Evolutionary conservation across 1,140 invertebrate species (phyloP), one percentile per base, ranked within the genome.

Genomic region (Potamilus streckersoni): DNA sequence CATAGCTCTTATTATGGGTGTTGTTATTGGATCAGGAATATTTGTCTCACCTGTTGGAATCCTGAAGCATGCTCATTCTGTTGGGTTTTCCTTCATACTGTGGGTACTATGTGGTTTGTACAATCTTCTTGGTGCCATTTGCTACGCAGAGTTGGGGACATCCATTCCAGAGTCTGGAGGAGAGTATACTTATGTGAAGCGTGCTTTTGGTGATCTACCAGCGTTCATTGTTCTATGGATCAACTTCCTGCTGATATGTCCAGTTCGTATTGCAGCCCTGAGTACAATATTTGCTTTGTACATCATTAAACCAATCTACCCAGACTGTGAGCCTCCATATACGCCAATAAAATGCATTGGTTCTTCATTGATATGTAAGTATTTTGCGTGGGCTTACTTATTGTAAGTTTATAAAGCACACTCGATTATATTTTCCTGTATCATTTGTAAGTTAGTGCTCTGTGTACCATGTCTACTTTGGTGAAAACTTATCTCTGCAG

Each of bases 11-110:
- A 88, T 89, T 31, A 80, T 88, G 5, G 86, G 87, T 56, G 84
- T 87, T 57, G 87, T 89, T n/a, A 85, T 89, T 57, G 95, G 95
- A 59, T 96, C 95, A 3, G 96, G 96, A 58, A 97, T 99, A 85
- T 99, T 99, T 89, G 95, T 99, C 5, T 97, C 97, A 4, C 97
- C 98, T 1, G 96, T 95, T 84, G 95, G 97, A 74, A 94, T 96
- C 11, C 88, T 97, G 5, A 88, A 93, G 82, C 92, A 94, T 85
- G 94, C 95, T 2, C 94, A 95, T 56, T 96, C 95, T 1, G 93
- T 96, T 0, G 95, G 93, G 15, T 90, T 96, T 76, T 94, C 94
- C 81, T 90, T 97, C 2, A 88, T 96, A 14, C 92, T 97, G 71
- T 97, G 96, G 96, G 91, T 92, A 6, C 86, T 93, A 1, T 96